Conservation (phyloP, 2,888 invertebrate species). For the Dasypogon diadema region DNA sequence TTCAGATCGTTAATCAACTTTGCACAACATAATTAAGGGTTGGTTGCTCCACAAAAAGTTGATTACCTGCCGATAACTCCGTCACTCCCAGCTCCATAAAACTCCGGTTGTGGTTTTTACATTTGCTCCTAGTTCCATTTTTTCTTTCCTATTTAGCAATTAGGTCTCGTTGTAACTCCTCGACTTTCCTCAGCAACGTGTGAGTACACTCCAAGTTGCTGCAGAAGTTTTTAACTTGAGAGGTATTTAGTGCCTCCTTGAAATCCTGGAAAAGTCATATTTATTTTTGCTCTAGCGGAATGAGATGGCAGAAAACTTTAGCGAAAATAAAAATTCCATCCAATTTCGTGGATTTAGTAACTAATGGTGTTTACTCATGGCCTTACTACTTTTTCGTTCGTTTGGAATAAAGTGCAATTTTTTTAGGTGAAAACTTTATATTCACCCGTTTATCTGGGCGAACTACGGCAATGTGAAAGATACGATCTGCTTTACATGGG, state of each 20-base stretch:
- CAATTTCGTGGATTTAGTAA: constrained; percentile 7
- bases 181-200: not conserved
- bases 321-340: constrained; percentile 20
- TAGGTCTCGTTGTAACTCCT: constrained; percentile 18
- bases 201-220: constrained; percentile 7
- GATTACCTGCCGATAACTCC: constrained; percentile 13
- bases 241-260: not conserved
- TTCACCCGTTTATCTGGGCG: too few species aligned
- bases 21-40: constrained; percentile 5
- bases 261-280: not conserved
- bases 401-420: not conserved
- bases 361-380: constrained; percentile 30
- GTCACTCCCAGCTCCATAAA: not conserved
- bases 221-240: not conserved
- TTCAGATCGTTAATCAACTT: constrained; percentile 18
- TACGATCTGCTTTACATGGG: too few species aligned
- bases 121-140: not conserved
- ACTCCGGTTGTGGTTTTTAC: not conserved
- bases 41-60: constrained; percentile 5
- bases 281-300: not conserved
- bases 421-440: too few species aligned
- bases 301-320: constrained; percentile 6
- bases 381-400: constrained; percentile 5
- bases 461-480: too few species aligned
- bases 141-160: constrained; percentile 7